Conservation (phyloP, 2,888 invertebrate species). For the Caenorhabditis sp. region DNA sequence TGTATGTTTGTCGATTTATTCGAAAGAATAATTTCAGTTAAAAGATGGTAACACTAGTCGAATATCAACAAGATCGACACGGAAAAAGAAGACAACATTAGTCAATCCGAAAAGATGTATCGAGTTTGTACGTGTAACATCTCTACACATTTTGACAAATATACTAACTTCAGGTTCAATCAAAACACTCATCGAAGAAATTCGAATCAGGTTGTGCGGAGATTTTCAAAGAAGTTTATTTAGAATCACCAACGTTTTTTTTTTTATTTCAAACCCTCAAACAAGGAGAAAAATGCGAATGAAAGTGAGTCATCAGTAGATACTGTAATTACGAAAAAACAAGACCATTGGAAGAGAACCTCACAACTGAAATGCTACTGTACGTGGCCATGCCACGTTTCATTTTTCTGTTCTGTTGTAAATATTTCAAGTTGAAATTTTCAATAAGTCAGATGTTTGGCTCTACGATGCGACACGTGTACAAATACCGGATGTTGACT, state of each 20-base stretch:
- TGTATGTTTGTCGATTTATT: no score
- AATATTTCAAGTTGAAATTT: no score
- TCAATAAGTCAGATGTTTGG: constrained; percentile 10
- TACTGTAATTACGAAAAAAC: no score
- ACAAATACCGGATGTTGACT: constrained; percentile 21
- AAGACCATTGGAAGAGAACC: no score
- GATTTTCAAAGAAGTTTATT: constrained; percentile 17
- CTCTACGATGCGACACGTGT: constrained; percentile 33
- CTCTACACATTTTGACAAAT: no score
- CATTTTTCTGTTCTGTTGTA: background rate
- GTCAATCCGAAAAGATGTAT: constrained; percentile 34
- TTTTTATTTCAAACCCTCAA: constrained; percentile 24
- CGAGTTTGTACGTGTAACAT: constrained; percentile 21
- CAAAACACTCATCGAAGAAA: constrained; percentile 7
- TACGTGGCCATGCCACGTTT: no score
- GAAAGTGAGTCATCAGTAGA: constrained; percentile 6
- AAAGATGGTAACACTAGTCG: constrained; percentile 16
- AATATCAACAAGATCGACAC: constrained; percentile 27
- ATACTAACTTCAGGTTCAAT: constrained; percentile 8
- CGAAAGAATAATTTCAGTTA: no score
- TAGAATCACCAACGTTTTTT: constrained; percentile 27
- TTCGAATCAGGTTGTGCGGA: constrained; percentile 29
- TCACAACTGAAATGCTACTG: no score
- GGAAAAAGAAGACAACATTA: constrained; percentile 34
- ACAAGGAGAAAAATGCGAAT: constrained; percentile 38